Percentiles rank a stretch among this genome's conserved stretches.
Conservation (phyloP, 2,113 vertebrate genomes). For the Paracyprichromis sp. region DNA sequence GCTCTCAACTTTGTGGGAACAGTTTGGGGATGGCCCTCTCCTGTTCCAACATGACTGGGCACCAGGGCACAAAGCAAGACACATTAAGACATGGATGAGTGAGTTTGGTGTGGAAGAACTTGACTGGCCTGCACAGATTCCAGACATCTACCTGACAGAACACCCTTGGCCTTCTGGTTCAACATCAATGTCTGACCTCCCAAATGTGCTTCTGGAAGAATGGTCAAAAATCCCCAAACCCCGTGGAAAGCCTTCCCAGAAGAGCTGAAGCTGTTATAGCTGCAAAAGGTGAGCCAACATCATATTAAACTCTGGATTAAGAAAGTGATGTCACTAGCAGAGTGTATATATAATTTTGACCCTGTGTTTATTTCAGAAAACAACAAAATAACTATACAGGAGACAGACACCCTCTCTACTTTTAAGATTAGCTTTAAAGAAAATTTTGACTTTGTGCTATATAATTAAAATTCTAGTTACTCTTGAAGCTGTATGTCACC, state of each 20-base stretch:
- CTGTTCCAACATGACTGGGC: neutral
- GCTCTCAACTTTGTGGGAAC: neutral
- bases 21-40: neutral
- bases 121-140: neutral
- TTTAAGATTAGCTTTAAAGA: neutral
- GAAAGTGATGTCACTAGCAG: neutral
- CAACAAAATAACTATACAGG: neutral
- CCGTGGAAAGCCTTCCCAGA: neutral
- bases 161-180: neutral
- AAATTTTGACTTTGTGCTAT: neutral
- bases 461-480: neutral
- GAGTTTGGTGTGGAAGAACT: neutral
- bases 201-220: neutral
- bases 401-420: neutral
- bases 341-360: neutral
- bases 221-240: neutral
- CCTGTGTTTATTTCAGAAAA: neutral
- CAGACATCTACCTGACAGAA: fast-evolving
- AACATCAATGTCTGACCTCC: neutral
- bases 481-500: neutral
- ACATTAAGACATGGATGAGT: neutral
- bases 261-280: neutral
- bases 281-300: neutral
- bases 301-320: neutral
- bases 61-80: neutral